Evolutionary conservation across 2,113 vertebrate genomes (phyloP).

Genomic region (Dicrurus megarhynchus): DNA sequence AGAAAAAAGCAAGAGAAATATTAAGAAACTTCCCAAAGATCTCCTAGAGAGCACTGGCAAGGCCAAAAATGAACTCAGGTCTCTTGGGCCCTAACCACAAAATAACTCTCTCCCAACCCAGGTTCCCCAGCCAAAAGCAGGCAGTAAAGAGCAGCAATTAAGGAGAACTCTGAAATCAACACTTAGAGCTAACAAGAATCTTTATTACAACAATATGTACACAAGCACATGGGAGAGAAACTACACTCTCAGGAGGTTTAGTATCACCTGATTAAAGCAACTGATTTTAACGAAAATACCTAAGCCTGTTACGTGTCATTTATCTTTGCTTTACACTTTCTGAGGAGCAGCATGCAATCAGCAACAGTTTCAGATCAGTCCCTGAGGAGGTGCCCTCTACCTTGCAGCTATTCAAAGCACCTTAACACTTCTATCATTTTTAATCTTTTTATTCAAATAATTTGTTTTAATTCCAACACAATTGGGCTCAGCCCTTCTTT

Average conservation of each 20-base stretch:
- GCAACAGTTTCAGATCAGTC: background rate
- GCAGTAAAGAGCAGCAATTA: conserved; percentile 45
- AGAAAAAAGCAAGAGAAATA: background rate
- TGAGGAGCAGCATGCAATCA: background rate
- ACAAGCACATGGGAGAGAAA: background rate
- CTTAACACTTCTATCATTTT: background rate
- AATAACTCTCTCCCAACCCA: conserved; percentile 10
- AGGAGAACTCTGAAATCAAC: conserved; percentile 51
- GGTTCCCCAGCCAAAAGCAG: conserved; percentile 14
- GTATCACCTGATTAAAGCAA: conserved; percentile 15
- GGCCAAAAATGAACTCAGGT: conserved; percentile 38
- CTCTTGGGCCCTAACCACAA: conserved; percentile 32
- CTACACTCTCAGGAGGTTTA: background rate
- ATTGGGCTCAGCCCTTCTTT: background rate
- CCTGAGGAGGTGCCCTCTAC: background rate
- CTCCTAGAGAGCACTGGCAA: conserved; percentile 1
- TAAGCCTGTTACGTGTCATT: background rate
- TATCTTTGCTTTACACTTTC: background rate
- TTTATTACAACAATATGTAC: conserved; percentile 51
- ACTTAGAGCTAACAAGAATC: conserved; percentile 21
- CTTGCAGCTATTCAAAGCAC: background rate
- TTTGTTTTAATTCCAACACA: background rate
- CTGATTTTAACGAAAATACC: background rate
- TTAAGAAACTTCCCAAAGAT: conserved; percentile 27
- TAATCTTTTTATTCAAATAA: background rate